Evolutionary conservation across 2,797 vertebrate species (phyloP).

Genomic region (Artibeus jamaicensis): DNA sequence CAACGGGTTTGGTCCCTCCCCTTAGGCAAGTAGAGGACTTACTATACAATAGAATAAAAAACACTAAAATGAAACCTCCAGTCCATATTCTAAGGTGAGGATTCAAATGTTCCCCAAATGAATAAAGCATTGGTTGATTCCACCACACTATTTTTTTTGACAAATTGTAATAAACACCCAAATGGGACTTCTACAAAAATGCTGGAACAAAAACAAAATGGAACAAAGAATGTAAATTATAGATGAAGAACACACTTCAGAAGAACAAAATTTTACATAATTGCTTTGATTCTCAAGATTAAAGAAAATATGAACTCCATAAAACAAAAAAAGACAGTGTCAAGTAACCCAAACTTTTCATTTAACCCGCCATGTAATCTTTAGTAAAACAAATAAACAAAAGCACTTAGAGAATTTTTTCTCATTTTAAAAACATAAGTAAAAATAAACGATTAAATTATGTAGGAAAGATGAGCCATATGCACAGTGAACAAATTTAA

Average conservation of each 20-base stretch:
- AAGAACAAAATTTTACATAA: conserved; percentile 38
- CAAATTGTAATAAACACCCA: conserved; percentile 14
- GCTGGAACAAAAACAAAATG: conserved; percentile 15
- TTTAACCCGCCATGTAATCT: neutral
- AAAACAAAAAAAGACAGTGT: conserved; percentile 26
- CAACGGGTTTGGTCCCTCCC: neutral
- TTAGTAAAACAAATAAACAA: neutral
- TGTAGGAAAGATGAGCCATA: neutral
- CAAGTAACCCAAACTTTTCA: neutral
- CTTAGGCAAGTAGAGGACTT: neutral
- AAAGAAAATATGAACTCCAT: neutral
- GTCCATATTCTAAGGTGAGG: neutral
- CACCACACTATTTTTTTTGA: neutral
- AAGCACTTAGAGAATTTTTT: neutral
- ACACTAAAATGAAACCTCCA: neutral
- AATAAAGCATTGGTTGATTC: neutral
- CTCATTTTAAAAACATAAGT: conserved; percentile 2
- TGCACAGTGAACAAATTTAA: neutral
- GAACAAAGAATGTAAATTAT: neutral
- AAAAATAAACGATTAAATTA: neutral
- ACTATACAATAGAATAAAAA: conserved; percentile 7
- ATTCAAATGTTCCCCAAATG: neutral
- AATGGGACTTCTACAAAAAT: neutral
- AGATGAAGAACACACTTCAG: neutral
- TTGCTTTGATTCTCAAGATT: conserved; percentile 18